These are phyloP conservation scores for Patiria pectinifera DNA, from an alignment of 53 echinoderm and acorn worm species.

Conservation along the genomic window DNA sequence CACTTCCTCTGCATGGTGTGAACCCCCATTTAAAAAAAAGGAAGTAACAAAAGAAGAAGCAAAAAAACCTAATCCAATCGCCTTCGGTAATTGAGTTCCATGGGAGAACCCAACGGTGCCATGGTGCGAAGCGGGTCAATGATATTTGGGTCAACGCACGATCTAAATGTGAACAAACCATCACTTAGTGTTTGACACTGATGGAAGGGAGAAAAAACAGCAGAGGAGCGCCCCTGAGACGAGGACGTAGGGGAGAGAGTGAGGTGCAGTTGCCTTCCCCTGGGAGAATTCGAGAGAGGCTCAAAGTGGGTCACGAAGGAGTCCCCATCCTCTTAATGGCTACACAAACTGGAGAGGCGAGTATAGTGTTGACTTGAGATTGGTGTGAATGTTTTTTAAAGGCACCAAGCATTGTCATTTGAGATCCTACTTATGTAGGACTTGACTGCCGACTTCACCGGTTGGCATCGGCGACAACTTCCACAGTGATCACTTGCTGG, in stretches of 20 bases:
- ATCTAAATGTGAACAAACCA: background rate
- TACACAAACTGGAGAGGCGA: background rate
- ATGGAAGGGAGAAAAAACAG: background rate
- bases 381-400: background rate
- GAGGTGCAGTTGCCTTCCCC: background rate
- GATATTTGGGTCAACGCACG: constrained; percentile 11
- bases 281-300: background rate
- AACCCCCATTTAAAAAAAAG: background rate
- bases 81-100: background rate
- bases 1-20: background rate
- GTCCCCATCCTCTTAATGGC: background rate
- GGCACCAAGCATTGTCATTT: no score
- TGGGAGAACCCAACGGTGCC: background rate
- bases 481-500: no score
- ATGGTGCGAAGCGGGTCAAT: constrained; percentile 3
- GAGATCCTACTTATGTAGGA: no score
- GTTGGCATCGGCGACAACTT: no score
- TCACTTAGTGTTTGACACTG: background rate
- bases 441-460: no score
- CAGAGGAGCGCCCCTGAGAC: background rate
- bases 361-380: background rate
- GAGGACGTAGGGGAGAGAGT: no score
- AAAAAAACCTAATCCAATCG: background rate
- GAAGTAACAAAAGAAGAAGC: background rate
- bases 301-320: background rate